Base-by-base conservation (phyloP, 2,113 vertebrate species). In the Nyctibius bracteatus region DNA sequence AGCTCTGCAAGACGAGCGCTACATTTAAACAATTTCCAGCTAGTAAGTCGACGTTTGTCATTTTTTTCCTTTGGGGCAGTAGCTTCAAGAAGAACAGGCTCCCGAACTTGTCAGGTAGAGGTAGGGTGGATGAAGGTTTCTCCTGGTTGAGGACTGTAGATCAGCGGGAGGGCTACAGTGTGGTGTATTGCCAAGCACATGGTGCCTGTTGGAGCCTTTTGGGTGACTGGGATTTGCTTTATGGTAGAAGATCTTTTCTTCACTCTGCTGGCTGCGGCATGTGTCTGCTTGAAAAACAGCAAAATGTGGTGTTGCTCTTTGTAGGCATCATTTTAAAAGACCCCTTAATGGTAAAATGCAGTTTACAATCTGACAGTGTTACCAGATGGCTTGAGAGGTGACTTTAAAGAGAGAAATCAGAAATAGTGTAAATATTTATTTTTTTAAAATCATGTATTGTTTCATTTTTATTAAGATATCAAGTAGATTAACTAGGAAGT, bases 111-210 rank as follows among this genome's bases (percentile, higher is more conserved):
- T 88, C 25, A 62, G 46, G 41, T 59, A 52, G 72, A 55, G 59
- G 37, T 58, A 74, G 52, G 54, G 57, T 92, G 65, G 74, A 62
- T 62, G 67, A 80, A 47, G 20, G n/a, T 81, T 86, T 90, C 57
- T 82, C 21, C 2, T 84, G 41, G 39, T 12, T 70, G 61, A 81
- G 68, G 35, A 27, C 1, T 2, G 10, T 9, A n/a, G 72, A 33
- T 46, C 47, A 89, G 68, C 6, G 14, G 31, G 59, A 58, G 8
- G 2, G 18, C 61, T 58, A 22, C 63, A 59, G 55, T 1, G 0
- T 0, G 0, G 14, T 2, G 2, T 12, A 10, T 37, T 70, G 54
- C 20, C 0, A 2, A 71, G 55, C 28, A 44, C 0, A 0, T 58
- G 51, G 17, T 0, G 0, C 63, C n/a, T 62, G 8, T 30, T 7